phyloP scores from a whole-genome alignment of 2,888 invertebrate species.

The Halictus ligatus region DNA sequence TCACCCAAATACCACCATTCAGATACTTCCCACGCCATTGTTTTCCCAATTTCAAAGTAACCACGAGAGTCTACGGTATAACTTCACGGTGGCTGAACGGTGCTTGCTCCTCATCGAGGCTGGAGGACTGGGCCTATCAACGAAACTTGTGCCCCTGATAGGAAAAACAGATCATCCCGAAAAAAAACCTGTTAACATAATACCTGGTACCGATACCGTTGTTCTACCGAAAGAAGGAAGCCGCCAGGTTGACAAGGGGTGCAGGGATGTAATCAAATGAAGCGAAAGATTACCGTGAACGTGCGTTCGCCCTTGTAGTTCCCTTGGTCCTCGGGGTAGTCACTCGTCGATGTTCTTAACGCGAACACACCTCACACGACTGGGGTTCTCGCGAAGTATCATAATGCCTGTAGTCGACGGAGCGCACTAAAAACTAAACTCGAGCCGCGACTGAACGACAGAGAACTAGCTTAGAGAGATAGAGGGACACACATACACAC shows the following conservation, averaged over 20 bases:
- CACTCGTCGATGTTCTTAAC: conserved; percentile 31
- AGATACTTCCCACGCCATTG: conserved; percentile 1
- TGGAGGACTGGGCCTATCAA: neutral
- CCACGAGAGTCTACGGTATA: neutral
- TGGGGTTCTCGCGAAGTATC: conserved; percentile 18
- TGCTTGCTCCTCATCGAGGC: neutral
- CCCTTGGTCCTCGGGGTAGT: conserved; percentile 13
- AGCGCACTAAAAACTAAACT: neutral
- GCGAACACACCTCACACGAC: conserved; percentile 26
- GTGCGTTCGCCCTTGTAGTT: neutral
- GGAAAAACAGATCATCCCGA: neutral
- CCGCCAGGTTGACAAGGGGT: neutral
- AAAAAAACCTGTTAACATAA: conserved; percentile 9
- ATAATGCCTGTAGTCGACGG: conserved; percentile 14
- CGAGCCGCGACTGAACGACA: neutral
- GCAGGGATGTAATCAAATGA: neutral
- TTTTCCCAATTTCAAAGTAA: neutral
- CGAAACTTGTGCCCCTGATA: neutral
- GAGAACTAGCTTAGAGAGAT: neutral
- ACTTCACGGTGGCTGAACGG: neutral
- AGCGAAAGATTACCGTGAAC: conserved; percentile 38
- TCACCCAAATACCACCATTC: neutral
- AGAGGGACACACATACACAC: no score
- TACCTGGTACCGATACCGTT: neutral
- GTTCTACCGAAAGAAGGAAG: neutral